Conservation (phyloP, 1,140 invertebrate species). For the Aphis gossypii region DNA sequence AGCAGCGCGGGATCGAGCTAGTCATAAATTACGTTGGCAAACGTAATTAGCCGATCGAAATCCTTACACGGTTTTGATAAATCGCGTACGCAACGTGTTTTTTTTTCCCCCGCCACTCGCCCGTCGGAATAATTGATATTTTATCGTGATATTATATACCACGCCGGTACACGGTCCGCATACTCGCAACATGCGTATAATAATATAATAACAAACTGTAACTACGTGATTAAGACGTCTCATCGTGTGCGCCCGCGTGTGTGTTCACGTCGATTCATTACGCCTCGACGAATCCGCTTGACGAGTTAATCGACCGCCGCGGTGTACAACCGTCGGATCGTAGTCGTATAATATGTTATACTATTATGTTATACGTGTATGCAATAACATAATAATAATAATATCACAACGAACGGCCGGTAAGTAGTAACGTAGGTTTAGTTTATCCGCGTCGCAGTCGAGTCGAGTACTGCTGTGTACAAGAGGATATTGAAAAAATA, state of each 20-base stretch:
- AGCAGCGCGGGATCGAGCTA: background rate
- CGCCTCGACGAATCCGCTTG: conserved; percentile 8
- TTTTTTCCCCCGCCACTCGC: background rate
- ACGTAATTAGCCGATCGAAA: conserved; percentile 9
- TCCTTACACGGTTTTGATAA: conserved; percentile 5
- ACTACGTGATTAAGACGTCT: conserved; percentile 9
- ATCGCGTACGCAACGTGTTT: background rate
- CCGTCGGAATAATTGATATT: background rate
- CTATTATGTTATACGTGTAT: background rate
- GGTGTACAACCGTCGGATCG: background rate
- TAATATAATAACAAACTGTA: background rate
- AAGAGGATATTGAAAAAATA: background rate
- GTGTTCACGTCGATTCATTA: conserved; percentile 22
- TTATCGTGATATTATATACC: background rate
- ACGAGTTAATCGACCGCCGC: conserved; percentile 4
- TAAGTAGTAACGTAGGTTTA: too few species aligned
- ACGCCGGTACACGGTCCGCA: background rate
- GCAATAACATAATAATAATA: background rate
- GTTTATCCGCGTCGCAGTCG: too few species aligned
- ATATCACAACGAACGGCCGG: background rate
- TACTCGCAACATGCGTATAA: background rate
- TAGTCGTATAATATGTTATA: background rate
- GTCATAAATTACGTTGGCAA: background rate
- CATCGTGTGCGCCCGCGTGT: background rate
- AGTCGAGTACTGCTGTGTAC: background rate